A percentile compares a stretch with the other conserved stretches of the same genome.
phyloP scores from a whole-genome alignment of 2,797 vertebrate species.

The Scarus forsteni region DNA sequence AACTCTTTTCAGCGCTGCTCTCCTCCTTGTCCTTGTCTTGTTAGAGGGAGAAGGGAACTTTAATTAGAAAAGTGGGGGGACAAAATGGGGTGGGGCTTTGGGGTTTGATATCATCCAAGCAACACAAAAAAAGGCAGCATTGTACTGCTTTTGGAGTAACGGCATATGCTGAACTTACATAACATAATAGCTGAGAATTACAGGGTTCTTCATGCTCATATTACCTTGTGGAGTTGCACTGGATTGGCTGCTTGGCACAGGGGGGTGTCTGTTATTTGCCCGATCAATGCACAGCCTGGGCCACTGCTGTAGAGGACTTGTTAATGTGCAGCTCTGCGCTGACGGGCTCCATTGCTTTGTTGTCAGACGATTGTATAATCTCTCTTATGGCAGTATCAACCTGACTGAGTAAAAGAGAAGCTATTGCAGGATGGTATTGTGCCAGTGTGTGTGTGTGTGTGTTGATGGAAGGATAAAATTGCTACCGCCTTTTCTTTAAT shows the following conservation, averaged over 20 bases:
- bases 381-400: conserved; percentile 76
- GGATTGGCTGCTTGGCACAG: conserved; percentile 55
- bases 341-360: conserved; percentile 64
- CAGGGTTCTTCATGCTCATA: conserved; percentile 46
- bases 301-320: conserved; percentile 62
- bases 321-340: conserved; percentile 72
- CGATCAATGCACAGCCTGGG: conserved; percentile 73
- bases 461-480: conserved; percentile 59
- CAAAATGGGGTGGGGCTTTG: neutral
- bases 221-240: conserved; percentile 45
- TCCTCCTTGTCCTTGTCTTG: conserved; percentile 68
- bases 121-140: conserved; percentile 22
- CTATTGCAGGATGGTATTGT: conserved; percentile 35
- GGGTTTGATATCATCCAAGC: conserved; percentile 32
- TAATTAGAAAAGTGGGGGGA: conserved; percentile 64
- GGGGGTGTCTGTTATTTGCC: conserved; percentile 65
- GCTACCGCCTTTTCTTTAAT: conserved; percentile 73
- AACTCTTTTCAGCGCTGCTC: conserved; percentile 41
- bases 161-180: neutral
- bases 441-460: conserved; percentile 30
- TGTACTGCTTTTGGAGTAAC: conserved; percentile 24
- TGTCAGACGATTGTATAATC: conserved; percentile 77
- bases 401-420: conserved; percentile 53
- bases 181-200: conserved; percentile 25
- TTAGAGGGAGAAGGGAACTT: conserved; percentile 53